Conservation (phyloP, 1,140 invertebrate species). For the Eumeta japonica region DNA sequence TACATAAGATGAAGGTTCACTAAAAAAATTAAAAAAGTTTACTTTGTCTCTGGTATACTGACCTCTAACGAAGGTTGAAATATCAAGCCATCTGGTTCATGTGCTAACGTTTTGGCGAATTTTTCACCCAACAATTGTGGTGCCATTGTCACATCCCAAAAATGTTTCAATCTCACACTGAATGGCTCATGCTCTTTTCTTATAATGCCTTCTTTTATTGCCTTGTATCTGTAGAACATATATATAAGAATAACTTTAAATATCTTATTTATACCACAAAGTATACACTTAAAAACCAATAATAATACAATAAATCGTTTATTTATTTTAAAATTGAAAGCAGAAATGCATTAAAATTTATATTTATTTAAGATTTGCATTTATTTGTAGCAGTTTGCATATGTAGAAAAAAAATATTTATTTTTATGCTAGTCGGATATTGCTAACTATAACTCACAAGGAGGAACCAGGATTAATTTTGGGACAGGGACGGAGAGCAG, state of each 20-base stretch:
- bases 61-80: conserved; percentile 90
- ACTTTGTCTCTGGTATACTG: too few species aligned
- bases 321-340: too few species aligned
- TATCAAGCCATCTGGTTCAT: conserved; percentile 97
- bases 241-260: conserved; percentile 11
- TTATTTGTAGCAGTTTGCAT: too few species aligned
- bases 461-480: too few species aligned
- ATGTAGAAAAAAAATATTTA: not conserved
- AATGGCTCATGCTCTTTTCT: conserved; percentile 81
- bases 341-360: not conserved
- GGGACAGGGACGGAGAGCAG: too few species aligned
- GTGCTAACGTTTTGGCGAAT: conserved; percentile 80
- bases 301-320: too few species aligned
- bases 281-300: too few species aligned
- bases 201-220: conserved; percentile 74
- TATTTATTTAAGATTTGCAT: too few species aligned
- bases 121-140: conserved; percentile 77
- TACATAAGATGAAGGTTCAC: too few species aligned
- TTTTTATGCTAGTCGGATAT: too few species aligned
- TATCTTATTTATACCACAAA: conserved; percentile 8
- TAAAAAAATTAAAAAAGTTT: too few species aligned
- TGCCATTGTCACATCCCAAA: conserved; percentile 78
- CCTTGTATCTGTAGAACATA: conserved; percentile 59
- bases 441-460: too few species aligned
- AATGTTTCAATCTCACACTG: conserved; percentile 82